Base-by-base conservation (phyloP, 2,888 invertebrate species). In the Drosophila kanekoi region DNA sequence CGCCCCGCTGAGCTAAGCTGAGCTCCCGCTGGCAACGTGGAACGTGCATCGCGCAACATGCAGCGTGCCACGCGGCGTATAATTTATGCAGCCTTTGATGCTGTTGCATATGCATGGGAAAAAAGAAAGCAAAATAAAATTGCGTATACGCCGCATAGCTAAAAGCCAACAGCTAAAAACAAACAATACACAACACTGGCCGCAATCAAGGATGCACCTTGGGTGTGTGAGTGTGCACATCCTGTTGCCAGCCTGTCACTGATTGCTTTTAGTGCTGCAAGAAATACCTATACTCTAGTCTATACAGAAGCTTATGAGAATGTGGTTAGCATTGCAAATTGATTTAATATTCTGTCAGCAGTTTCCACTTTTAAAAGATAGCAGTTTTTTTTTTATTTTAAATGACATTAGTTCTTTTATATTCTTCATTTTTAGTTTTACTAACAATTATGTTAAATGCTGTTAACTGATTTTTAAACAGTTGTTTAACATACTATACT, bases 101-200 rank as follows among this genome's bases (percentile, higher is more conserved):
- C 83, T 82, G 86, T 88, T 82, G 81, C 86, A 82, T 88, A 88
- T 82, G 88, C 76, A 82, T 82, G 72, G 61, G 58, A 45, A 35
- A 18, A 56, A 40, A 52, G 35, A 49, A 38, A 20, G 20, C 18
- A 51, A 45, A 60, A 2, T 28, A 8, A 28, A 47, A 66, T 66
- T 72, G 74, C 74, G 71, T 65, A 59, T 75, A 60, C 61, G 69
- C 32, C 49, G 28, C 56, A 38, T 53, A 49, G 35, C 32, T n/a
- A 52, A 52, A 37, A 28, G 18, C 16, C 9, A 59, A 40, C 28
- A 41, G 28, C 20, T 2, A 20, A 48, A 14, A 23, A 23, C 52
- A 38, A 51, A 49, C 49, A 66, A 40, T 28, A 28, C 28, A 28
- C 28, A 28, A 28, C 28, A 28, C 28, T 28, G 38, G 14, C 47